These are phyloP conservation scores for Acrocephalus scirpaceus DNA, from an alignment of 2,797 vertebrate genomes.

Conservation along the genomic window DNA sequence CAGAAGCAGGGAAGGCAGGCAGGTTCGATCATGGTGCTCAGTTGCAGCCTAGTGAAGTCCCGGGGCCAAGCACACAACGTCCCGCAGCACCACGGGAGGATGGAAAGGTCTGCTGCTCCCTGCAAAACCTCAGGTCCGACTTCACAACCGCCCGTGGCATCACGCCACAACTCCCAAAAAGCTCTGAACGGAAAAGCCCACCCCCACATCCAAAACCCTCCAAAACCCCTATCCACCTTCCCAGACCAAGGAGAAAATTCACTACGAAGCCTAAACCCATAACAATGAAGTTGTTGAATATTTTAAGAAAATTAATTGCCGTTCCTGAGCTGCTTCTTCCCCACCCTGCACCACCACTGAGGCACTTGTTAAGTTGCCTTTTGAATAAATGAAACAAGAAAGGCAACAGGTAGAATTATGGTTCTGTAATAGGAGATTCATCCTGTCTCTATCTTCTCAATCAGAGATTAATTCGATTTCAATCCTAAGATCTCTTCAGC, in stretches of 20 bases:
- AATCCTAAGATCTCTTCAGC: not conserved
- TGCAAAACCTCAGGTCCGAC: not conserved
- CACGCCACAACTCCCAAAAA: not conserved
- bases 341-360: not conserved
- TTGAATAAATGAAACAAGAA: not conserved
- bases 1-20: not conserved
- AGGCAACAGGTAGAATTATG: not conserved
- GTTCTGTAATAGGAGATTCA: not conserved
- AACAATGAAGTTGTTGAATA: not conserved
- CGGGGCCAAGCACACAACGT: not conserved
- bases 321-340: not conserved
- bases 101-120: not conserved
- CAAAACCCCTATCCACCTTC: not conserved
- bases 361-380: not conserved
- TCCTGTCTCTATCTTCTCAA: not conserved
- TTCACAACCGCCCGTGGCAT: too few species aligned
- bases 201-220: not conserved
- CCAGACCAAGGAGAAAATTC: not conserved
- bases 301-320: not conserved
- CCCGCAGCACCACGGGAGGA: not conserved
- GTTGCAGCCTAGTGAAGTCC: too few species aligned
- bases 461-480: not conserved
- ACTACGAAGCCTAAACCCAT: not conserved
- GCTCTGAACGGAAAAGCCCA: accelerated
- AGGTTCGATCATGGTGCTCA: not conserved